These are phyloP conservation scores for Lymantria dispar DNA, from an alignment of 2,888 invertebrate genomes.

Conservation along the genomic window DNA sequence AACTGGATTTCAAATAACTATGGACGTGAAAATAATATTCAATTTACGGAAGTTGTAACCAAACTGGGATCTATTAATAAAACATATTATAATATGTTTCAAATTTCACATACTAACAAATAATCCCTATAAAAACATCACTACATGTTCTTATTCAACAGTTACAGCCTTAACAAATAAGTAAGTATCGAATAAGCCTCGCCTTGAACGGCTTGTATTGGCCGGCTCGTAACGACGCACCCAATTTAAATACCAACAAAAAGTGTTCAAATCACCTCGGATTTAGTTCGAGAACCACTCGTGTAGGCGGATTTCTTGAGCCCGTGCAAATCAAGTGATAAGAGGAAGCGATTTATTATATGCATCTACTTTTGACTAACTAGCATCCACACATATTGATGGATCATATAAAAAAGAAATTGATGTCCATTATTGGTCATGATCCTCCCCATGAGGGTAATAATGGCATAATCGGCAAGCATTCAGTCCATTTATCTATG, in stretches of 20 bases:
- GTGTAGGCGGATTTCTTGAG: constrained; percentile 72
- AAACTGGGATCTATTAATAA: no score
- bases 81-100: not conserved
- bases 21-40: no score
- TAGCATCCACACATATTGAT: no score
- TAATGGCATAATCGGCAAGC: no score
- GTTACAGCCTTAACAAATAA: not conserved
- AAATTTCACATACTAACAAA: not conserved
- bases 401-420: no score
- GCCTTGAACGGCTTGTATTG: constrained; percentile 15
- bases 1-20: no score
- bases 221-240: constrained; percentile 56
- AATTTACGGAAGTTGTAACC: no score
- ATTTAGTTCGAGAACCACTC: constrained; percentile 69
- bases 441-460: no score
- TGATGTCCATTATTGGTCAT: no score
- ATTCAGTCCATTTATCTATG: no score
- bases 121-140: not conserved
- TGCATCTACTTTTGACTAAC: no score
- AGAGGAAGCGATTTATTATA: constrained; percentile 9
- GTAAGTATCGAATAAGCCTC: constrained; percentile 10
- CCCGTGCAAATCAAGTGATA: constrained; percentile 31
- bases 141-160: not conserved
- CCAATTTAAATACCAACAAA: constrained; percentile 76
- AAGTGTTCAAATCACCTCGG: constrained; percentile 73